Evolutionary conservation across 2,888 invertebrate species (phyloP).

Genomic region (Catocala fraxini): DNA sequence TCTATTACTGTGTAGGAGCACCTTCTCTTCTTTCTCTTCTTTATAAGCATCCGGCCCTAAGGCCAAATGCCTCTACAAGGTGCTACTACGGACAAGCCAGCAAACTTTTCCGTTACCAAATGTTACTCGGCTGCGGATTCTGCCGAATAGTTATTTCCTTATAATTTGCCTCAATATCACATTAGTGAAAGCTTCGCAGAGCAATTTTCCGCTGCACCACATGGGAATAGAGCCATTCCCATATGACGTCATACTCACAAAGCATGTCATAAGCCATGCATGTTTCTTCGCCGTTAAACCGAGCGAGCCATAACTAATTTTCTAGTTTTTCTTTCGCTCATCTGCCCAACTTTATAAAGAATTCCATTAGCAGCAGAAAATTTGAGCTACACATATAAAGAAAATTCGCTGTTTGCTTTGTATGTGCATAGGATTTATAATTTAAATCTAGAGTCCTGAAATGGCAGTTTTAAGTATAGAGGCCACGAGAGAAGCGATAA

Average conservation of each 20-base stretch:
- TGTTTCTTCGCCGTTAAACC: not conserved
- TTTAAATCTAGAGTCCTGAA: slow-evolving; percentile 16
- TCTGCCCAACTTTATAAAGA: slow-evolving; percentile 34
- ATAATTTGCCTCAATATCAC: too few species aligned
- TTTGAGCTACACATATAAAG: slow-evolving; percentile 21
- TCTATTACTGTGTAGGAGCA: too few species aligned
- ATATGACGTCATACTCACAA: too few species aligned
- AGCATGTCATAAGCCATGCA: not conserved
- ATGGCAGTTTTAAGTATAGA: not conserved
- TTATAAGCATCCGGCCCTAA: too few species aligned
- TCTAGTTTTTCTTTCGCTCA: not conserved
- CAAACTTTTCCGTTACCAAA: too few species aligned
- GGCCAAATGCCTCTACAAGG: too few species aligned
- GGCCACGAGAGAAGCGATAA: too few species aligned
- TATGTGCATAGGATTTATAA: slow-evolving; percentile 34
- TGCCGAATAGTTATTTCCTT: too few species aligned
- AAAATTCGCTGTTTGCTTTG: slow-evolving; percentile 26
- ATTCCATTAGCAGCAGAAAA: slow-evolving; percentile 38
- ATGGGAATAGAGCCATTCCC: not conserved
- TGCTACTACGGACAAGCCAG: too few species aligned
- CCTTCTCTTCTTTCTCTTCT: too few species aligned
- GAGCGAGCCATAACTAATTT: not conserved
- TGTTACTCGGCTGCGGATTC: too few species aligned
- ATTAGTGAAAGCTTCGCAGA: not conserved
- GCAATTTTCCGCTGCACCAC: not conserved